Percentiles rank a stretch among this genome's conserved stretches.
These are phyloP conservation scores for Heliothis virescens DNA, from an alignment of 1,140 invertebrate species.

Conservation along the genomic window DNA sequence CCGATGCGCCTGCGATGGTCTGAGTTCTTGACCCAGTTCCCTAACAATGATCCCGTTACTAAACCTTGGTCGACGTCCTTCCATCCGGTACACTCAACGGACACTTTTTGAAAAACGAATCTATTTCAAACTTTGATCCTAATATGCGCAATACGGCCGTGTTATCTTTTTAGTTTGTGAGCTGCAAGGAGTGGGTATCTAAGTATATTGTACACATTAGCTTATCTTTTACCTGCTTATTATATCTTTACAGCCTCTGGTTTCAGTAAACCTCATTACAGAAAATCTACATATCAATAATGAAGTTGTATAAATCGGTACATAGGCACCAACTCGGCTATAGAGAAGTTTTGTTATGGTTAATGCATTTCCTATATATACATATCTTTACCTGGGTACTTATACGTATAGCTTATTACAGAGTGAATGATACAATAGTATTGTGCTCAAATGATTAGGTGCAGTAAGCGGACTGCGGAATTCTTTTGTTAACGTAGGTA, in stretches of 20 bases:
- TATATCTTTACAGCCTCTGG: constrained; percentile 14
- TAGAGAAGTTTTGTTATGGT: neutral
- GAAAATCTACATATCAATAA: constrained; percentile 1
- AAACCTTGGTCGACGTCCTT: constrained; percentile 40
- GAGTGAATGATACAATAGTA: too few relatives aligned
- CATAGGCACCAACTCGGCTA: neutral
- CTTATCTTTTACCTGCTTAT: constrained; percentile 26
- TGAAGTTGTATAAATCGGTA: neutral
- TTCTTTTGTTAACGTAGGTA: too few relatives aligned
- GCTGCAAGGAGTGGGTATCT: neutral
- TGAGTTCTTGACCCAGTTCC: constrained; percentile 34
- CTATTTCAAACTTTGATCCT: neutral
- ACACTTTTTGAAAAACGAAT: constrained; percentile 7
- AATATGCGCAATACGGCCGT: constrained; percentile 7
- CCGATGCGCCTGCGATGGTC: constrained; percentile 9
- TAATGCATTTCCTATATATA: neutral
- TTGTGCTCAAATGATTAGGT: too few relatives aligned
- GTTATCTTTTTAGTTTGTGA: constrained; percentile 7
- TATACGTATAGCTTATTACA: too few relatives aligned
- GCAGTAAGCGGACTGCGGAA: too few relatives aligned
- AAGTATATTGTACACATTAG: too few relatives aligned
- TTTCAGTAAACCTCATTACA: neutral
- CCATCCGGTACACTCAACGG: constrained; percentile 21
- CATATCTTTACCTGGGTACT: neutral
- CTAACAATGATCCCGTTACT: constrained; percentile 45